Evolutionary conservation across 2,888 invertebrate species (phyloP).

Genomic region (Andrena praecox): DNA sequence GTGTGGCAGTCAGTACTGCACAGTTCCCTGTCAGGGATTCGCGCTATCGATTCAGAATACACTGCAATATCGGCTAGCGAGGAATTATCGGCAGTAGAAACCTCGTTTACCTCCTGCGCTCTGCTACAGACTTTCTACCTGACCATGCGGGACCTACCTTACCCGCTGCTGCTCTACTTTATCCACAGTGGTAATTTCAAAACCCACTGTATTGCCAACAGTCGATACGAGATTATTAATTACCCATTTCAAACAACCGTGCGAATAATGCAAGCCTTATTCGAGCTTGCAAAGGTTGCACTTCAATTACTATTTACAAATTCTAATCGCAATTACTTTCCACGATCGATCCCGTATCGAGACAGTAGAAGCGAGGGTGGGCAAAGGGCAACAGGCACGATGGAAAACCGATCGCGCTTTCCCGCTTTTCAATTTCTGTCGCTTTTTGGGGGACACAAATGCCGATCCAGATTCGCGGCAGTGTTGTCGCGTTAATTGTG

Average conservation of each 20-base stretch:
- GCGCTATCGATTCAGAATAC: not conserved
- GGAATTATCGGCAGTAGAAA: constrained; percentile 8
- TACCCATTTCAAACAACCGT: not conserved
- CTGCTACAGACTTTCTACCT: no score
- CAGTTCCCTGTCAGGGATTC: constrained; percentile 1
- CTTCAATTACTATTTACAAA: not conserved
- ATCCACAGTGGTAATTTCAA: not conserved
- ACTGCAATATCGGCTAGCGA: constrained; percentile 2
- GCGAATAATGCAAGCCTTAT: not conserved
- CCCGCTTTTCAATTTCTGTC: not conserved
- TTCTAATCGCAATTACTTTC: not conserved
- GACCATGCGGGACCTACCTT: not conserved
- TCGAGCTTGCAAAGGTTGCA: not conserved
- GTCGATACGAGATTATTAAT: not conserved
- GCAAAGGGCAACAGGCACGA: not conserved
- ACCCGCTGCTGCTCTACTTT: not conserved
- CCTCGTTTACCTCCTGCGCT: no score
- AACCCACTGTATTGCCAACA: not conserved
- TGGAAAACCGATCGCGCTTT: not conserved
- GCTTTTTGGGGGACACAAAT: constrained; percentile 4
- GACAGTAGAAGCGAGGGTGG: not conserved
- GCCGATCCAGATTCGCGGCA: constrained; percentile 14
- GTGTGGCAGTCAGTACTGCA: not conserved
- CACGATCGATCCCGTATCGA: not conserved
- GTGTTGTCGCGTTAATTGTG: constrained; percentile 45